These are phyloP conservation scores for Dendrophyllia cribrosa DNA, from an alignment of 64 coral and sea anemone species.

Conservation along the genomic window DNA sequence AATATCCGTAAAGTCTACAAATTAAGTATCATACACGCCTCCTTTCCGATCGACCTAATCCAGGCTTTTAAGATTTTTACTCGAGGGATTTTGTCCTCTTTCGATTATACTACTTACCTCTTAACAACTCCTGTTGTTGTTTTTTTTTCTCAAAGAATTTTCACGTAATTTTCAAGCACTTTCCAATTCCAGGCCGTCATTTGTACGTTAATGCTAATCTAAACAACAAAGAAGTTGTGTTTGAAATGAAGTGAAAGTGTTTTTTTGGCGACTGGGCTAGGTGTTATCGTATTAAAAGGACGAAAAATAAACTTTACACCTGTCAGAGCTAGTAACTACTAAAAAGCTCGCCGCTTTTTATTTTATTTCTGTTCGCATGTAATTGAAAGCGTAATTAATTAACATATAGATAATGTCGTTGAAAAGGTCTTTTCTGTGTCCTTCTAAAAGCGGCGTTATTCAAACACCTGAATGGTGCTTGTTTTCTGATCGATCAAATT, in stretches of 20 bases:
- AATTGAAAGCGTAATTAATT: not conserved
- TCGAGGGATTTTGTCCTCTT: not conserved
- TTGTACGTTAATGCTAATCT: constrained; percentile 14
- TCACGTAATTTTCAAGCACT: constrained; percentile 25
- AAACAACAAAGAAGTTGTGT: constrained; percentile 2
- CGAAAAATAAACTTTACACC: not conserved
- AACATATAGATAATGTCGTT: not conserved
- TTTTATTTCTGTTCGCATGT: not conserved
- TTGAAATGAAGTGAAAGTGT: not conserved
- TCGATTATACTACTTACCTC: not conserved
- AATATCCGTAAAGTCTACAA: not conserved
- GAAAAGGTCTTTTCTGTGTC: not conserved
- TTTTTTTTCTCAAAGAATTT: constrained; percentile 3
- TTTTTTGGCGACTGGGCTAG: not conserved
- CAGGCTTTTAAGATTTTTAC: not conserved
- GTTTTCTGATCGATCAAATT: too few relatives aligned
- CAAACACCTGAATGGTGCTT: too few relatives aligned
- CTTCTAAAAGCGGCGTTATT: too few relatives aligned
- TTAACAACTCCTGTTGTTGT: not conserved
- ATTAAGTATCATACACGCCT: not conserved
- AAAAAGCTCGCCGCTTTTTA: not conserved
- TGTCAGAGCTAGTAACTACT: not conserved
- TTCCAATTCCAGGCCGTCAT: not conserved
- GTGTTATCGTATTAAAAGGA: not conserved
- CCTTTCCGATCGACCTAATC: not conserved